Evolutionary conservation across 2,113 vertebrate genomes (phyloP).

Genomic region (Oxyruncus cristatus): DNA sequence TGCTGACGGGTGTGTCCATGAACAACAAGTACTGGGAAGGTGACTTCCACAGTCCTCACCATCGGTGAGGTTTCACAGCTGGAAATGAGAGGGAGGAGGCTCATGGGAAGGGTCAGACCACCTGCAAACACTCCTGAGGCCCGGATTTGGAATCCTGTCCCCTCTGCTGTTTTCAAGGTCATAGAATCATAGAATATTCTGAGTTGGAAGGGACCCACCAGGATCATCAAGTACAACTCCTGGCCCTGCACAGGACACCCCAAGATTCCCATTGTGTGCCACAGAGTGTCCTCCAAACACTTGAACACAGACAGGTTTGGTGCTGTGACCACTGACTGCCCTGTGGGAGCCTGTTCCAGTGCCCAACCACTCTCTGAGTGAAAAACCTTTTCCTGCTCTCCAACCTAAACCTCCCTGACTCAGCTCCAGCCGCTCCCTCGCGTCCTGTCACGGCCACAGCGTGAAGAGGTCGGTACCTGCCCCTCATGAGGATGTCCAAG

Average conservation of each 20-base stretch:
- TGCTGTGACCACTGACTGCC: not conserved
- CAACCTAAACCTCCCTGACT: not conserved
- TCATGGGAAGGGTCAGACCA: not conserved
- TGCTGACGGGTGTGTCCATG: fast-evolving
- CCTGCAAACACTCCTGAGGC: not conserved
- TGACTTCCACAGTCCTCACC: not conserved
- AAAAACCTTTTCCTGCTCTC: not conserved
- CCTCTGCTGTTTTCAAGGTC: not conserved
- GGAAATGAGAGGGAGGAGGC: not conserved
- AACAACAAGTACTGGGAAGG: not conserved
- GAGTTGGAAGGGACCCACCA: not conserved
- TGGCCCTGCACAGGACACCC: not conserved
- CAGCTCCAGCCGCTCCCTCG: not conserved
- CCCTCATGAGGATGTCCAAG: not conserved
- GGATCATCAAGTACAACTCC: not conserved
- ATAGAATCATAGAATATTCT: not conserved
- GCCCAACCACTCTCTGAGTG: not conserved
- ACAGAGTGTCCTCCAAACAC: not conserved
- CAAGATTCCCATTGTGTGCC: not conserved
- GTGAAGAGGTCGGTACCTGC: fast-evolving
- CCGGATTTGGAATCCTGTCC: not conserved
- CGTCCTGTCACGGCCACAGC: not conserved
- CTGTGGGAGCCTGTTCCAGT: not conserved
- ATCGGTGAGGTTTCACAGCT: not conserved
- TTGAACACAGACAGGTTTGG: not conserved